Percentiles rank a stretch among this genome's conserved stretches.
Conservation (phyloP, 2,888 invertebrate genomes). For the Synanthedon tipuliformis region DNA sequence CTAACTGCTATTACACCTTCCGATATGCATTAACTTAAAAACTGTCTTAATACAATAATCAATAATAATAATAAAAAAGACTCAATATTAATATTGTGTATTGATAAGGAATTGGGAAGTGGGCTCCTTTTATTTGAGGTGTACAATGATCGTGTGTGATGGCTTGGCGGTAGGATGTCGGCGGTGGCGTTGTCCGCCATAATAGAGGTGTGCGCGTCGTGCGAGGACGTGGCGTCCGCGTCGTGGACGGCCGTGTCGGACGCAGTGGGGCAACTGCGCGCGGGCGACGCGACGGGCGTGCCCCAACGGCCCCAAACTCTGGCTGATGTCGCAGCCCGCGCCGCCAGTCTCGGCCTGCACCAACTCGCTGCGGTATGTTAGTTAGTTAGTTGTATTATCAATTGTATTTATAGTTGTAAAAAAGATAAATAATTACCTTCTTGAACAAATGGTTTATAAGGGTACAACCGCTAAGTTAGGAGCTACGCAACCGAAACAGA, state of each 20-base stretch:
- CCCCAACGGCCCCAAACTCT: constrained; percentile 29
- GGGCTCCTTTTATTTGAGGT: no score
- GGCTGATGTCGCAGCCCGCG: constrained; percentile 27
- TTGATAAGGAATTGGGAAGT: not conserved
- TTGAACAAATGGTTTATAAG: no score
- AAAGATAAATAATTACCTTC: no score
- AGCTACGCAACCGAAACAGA: no score
- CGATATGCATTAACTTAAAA: no score
- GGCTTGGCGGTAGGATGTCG: constrained; percentile 30
- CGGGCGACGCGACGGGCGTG: constrained; percentile 34
- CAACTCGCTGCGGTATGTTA: constrained; percentile 49
- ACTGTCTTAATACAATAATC: no score
- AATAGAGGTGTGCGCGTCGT: constrained; percentile 41
- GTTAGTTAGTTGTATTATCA: no score
- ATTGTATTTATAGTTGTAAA: no score
- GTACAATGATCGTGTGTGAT: no score
- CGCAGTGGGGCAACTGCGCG: constrained; percentile 29
- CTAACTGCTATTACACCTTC: no score
- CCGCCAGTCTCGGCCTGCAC: constrained; percentile 33
- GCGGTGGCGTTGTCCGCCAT: constrained; percentile 45
- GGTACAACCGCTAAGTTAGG: no score
- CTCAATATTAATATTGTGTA: not conserved
- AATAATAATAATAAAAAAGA: no score
- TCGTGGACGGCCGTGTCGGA: constrained; percentile 31
- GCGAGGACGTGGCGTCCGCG: constrained; percentile 23